Evolutionary conservation across 2,113 vertebrate species (phyloP).

Genomic region (Peromyscus maniculatus): DNA sequence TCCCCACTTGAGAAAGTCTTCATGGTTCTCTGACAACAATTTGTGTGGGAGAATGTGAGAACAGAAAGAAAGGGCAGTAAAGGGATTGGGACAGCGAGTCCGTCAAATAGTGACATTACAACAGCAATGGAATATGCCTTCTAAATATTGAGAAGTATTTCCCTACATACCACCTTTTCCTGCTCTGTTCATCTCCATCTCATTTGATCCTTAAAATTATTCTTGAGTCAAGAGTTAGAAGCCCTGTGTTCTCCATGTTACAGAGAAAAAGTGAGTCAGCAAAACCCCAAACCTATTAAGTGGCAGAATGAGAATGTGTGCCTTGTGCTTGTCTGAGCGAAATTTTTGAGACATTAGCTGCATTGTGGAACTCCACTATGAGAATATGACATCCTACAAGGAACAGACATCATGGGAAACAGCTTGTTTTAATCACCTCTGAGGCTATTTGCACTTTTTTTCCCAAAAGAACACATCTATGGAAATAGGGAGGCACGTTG

Average conservation of each 20-base stretch:
- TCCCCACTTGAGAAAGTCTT: neutral
- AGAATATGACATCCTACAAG: neutral
- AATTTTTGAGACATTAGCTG: conserved; percentile 6
- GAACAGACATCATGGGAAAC: conserved; percentile 7
- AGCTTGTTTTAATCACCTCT: conserved; percentile 24
- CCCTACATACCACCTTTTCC: neutral
- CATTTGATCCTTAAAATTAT: conserved; percentile 17
- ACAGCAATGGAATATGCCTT: neutral
- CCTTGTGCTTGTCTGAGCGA: neutral
- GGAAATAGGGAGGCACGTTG: conserved; percentile 9
- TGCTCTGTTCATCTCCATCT: neutral
- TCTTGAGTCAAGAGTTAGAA: neutral
- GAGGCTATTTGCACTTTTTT: conserved; percentile 21
- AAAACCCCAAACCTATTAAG: conserved; percentile 27
- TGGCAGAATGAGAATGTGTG: neutral
- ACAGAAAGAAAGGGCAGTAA: neutral
- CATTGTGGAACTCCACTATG: neutral
- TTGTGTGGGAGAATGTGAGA: neutral
- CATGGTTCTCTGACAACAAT: neutral
- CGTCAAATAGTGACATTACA: neutral
- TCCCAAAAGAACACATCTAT: conserved; percentile 21
- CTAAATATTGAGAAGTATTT: conserved; percentile 23
- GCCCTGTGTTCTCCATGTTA: neutral
- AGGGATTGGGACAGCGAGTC: neutral
- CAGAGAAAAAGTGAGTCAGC: neutral